phyloP scores from a whole-genome alignment of 2,888 invertebrate genomes.

The Rhorus exstirpatorius region DNA sequence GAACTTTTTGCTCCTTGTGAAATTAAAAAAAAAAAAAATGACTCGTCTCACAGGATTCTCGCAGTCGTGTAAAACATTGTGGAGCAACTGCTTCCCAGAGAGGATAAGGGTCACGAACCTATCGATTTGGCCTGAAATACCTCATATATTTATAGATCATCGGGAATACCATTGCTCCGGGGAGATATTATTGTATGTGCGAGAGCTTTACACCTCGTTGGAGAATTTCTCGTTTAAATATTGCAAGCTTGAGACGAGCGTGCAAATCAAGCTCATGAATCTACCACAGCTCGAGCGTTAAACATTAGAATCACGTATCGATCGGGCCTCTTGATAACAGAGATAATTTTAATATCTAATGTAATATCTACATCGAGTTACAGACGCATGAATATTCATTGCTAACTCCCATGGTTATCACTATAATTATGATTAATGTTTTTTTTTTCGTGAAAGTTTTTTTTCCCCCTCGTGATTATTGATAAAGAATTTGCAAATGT shows the following conservation, averaged over 20 bases:
- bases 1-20: too few relatives aligned
- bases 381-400: constrained; percentile 1
- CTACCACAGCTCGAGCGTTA: constrained; percentile 39
- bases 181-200: constrained; percentile 24
- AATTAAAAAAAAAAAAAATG: too few relatives aligned
- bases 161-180: constrained; percentile 9
- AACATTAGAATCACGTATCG: constrained; percentile 46
- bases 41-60: too few relatives aligned
- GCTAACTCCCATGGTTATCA: too few relatives aligned
- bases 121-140: neutral
- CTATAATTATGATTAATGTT: too few relatives aligned
- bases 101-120: too few relatives aligned
- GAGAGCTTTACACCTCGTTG: constrained; percentile 4
- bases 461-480: too few relatives aligned
- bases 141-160: neutral
- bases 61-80: too few relatives aligned
- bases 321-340: constrained; percentile 21
- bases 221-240: constrained; percentile 30
- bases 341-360: neutral
- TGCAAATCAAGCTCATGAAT: constrained; percentile 35
- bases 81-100: too few relatives aligned
- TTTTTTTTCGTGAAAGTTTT: too few relatives aligned
- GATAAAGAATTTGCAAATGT: too few relatives aligned
- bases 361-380: neutral
- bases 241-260: constrained; percentile 11